A percentile compares a stretch with the other conserved stretches of the same genome.
Evolutionary conservation across 1,140 invertebrate genomes (phyloP).

Genomic region (Mamestra configurata): DNA sequence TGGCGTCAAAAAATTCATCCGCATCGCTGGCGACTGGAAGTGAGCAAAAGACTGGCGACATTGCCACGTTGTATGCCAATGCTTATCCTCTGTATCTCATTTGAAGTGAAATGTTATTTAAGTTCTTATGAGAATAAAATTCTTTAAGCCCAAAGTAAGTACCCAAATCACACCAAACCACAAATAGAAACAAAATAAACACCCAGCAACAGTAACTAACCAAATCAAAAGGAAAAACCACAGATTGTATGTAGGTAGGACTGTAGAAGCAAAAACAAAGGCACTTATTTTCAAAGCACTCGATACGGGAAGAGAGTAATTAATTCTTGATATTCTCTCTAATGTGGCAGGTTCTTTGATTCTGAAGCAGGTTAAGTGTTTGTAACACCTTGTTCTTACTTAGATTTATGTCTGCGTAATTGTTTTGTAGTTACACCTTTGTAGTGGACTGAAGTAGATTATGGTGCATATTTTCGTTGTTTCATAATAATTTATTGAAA

Average conservation of each 20-base stretch:
- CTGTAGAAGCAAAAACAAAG: conserved; percentile 12
- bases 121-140: no score
- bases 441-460: neutral
- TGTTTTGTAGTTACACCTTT: neutral
- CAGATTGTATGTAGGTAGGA: conserved; percentile 8
- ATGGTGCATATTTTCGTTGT: neutral
- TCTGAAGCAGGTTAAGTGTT: conserved; percentile 59
- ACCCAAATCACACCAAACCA: neutral
- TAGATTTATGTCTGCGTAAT: neutral
- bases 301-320: conserved; percentile 29
- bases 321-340: conserved; percentile 22
- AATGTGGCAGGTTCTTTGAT: conserved; percentile 34
- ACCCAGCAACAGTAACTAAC: neutral
- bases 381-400: conserved; percentile 35
- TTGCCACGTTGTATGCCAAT: no score
- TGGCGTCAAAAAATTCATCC: no score
- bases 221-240: conserved; percentile 29
- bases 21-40: no score
- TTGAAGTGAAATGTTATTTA: no score
- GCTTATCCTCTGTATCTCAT: no score
- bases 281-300: conserved; percentile 20
- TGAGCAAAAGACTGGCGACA: no score
- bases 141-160: neutral
- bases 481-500: no score
- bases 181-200: no score